Conservation (phyloP, 35 echinoderm and acorn worm genomes). For the Ophiothrix spiculata region DNA sequence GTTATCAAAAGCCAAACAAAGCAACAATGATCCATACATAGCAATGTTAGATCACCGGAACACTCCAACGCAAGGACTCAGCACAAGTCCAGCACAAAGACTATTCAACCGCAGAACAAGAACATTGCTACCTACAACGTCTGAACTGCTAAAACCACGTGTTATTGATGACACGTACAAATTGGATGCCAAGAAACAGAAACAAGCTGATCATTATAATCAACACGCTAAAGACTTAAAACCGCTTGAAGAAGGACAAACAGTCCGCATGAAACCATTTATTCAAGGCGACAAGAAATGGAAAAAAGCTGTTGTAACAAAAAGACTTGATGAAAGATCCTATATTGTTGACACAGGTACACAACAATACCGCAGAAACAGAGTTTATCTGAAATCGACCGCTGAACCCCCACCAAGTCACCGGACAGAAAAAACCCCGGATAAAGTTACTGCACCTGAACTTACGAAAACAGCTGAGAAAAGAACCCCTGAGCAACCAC, state of each 20-base stretch:
- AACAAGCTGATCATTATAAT: slow-evolving; percentile 44
- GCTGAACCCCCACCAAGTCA: not conserved
- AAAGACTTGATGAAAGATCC: slow-evolving; percentile 1
- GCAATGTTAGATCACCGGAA: slow-evolving; percentile 29
- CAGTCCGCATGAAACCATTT: slow-evolving; percentile 40
- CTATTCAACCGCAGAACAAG: slow-evolving; percentile 50
- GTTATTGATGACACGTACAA: slow-evolving; percentile 13
- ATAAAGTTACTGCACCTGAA: no score
- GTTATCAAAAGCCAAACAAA: slow-evolving; percentile 22
- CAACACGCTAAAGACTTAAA: slow-evolving; percentile 12
- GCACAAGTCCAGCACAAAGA: slow-evolving; percentile 50
- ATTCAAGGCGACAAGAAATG: not conserved
- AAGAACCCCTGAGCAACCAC: no score
- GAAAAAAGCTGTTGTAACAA: slow-evolving; percentile 11
- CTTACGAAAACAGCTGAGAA: no score
- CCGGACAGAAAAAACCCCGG: no score
- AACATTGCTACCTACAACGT: slow-evolving; percentile 43
- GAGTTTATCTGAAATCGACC: slow-evolving; percentile 8
- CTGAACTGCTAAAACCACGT: slow-evolving; percentile 20
- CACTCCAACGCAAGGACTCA: slow-evolving; percentile 24
- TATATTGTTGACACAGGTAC: slow-evolving; percentile 20
- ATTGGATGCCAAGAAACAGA: not conserved
- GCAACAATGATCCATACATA: slow-evolving; percentile 49
- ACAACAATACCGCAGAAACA: slow-evolving; percentile 14
- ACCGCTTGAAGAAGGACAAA: slow-evolving; percentile 32